Evolutionary conservation across 2,113 vertebrate species (phyloP).

Genomic region (Microcebus tavaratra): DNA sequence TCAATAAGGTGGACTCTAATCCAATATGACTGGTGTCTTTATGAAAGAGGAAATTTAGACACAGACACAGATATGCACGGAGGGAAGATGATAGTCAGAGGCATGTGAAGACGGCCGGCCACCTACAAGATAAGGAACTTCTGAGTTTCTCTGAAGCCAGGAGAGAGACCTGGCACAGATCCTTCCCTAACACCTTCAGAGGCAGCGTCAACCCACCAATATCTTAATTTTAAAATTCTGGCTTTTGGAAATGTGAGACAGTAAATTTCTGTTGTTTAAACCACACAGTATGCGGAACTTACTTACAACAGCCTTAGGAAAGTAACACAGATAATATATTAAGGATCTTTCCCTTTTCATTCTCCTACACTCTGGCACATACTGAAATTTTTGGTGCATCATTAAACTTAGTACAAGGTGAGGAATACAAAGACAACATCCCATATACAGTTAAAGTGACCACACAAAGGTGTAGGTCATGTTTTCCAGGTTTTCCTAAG

Average conservation of each 20-base stretch:
- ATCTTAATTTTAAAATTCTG: neutral
- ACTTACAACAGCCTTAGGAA: neutral
- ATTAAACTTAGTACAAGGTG: neutral
- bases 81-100: neutral
- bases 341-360: neutral
- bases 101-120: neutral
- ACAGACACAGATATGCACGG: neutral
- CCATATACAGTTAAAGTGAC: neutral
- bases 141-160: neutral
- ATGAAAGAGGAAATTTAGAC: neutral
- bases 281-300: neutral
- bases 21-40: neutral
- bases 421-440: neutral
- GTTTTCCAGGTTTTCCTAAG: neutral
- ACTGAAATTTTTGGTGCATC: neutral
- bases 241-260: neutral
- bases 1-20: neutral
- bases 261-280: neutral
- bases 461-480: neutral
- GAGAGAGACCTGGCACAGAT: neutral
- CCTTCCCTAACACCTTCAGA: neutral
- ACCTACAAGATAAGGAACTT: neutral
- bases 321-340: neutral
- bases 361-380: neutral
- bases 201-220: neutral